Evolutionary conservation across 35 echinoderm and acorn worm genomes (phyloP).

Genomic region (Lytechinus variegatus): DNA sequence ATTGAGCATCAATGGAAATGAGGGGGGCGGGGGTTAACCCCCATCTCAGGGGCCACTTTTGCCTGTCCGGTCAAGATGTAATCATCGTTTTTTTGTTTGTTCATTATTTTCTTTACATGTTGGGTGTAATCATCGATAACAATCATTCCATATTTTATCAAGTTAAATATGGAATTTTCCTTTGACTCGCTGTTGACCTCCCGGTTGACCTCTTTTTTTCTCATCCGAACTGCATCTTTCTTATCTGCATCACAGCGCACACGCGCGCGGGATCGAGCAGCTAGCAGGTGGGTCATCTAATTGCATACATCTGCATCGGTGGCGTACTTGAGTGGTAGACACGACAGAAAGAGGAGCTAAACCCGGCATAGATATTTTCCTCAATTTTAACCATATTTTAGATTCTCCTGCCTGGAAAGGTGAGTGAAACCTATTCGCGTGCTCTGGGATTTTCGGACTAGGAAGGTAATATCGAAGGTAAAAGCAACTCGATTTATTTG

Average conservation of each 20-base stretch:
- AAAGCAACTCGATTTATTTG: background rate
- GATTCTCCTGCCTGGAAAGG: background rate
- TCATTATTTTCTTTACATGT: no score
- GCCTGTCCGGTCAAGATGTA: no score
- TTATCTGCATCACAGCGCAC: no score
- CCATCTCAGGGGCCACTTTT: no score
- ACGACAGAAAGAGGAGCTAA: background rate
- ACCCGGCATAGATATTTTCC: background rate
- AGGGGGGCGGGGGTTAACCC: no score
- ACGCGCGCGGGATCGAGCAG: background rate
- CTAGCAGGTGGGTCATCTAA: background rate
- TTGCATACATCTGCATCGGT: background rate
- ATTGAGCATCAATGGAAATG: no score
- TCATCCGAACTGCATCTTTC: background rate
- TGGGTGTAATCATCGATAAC: no score
- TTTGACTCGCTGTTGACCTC: no score
- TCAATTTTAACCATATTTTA: background rate
- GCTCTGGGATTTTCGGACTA: background rate
- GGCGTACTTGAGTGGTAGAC: no score
- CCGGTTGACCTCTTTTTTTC: background rate
- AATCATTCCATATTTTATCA: no score
- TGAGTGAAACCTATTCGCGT: background rate
- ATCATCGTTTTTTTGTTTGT: no score
- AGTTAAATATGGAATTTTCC: no score
- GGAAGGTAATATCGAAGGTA: background rate